Percentiles rank a stretch among this genome's conserved stretches.
These are phyloP conservation scores for Poeciliopsis paucimaculata DNA, from an alignment of 2,797 vertebrate species.

Conservation along the genomic window DNA sequence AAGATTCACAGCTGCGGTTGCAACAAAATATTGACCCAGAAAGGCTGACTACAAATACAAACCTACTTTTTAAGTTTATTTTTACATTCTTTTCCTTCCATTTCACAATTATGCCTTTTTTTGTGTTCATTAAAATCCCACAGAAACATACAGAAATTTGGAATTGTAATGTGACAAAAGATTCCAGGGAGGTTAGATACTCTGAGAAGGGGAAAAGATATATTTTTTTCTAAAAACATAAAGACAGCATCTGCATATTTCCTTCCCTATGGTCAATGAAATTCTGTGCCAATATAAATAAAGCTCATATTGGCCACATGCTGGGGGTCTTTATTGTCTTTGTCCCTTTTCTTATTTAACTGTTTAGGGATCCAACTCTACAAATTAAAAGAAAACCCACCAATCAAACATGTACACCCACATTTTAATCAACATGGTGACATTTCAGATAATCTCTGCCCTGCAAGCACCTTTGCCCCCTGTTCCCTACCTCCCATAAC, in stretches of 20 bases:
- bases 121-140: background rate
- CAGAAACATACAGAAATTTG: background rate
- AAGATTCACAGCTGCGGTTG: background rate
- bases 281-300: background rate
- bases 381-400: constrained; percentile 4
- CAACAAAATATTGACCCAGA: background rate
- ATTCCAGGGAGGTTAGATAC: background rate
- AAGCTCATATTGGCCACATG: background rate
- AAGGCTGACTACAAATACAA: background rate
- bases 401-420: background rate
- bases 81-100: background rate
- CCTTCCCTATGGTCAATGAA: background rate
- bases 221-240: no score
- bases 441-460: constrained; percentile 52
- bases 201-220: background rate
- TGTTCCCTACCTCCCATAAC: constrained; percentile 36
- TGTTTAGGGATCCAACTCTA: background rate
- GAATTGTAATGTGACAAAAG: background rate
- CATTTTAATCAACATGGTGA: constrained; percentile 40
- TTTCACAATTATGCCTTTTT: background rate
- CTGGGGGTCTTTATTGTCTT: no score
- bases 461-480: constrained; percentile 50
- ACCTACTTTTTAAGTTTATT: background rate
- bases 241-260: background rate
- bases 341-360: background rate